Conservation (phyloP, 2,888 invertebrate genomes). For the Neoitamus cyanurus region DNA sequence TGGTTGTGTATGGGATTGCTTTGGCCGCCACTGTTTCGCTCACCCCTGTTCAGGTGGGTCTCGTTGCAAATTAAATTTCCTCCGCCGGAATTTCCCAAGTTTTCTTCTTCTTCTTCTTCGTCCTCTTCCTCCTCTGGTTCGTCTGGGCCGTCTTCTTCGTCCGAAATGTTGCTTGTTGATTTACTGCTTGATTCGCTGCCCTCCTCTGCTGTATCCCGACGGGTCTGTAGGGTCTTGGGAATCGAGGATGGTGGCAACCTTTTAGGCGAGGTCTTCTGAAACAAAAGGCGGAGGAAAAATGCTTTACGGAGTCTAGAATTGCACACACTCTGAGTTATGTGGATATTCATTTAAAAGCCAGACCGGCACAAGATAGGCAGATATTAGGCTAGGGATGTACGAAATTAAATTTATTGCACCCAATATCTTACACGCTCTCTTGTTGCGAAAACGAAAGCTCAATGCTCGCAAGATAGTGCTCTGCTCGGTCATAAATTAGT, state of each 20-base stretch:
- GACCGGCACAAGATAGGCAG: background rate
- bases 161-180: background rate
- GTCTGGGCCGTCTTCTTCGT: slow-evolving; percentile 7
- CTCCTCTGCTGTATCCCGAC: slow-evolving; percentile 17
- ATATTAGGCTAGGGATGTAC: slow-evolving; percentile 29
- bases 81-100: background rate
- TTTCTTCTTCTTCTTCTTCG: slow-evolving; percentile 19
- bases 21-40: background rate
- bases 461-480: background rate
- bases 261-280: slow-evolving; percentile 40
- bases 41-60: background rate
- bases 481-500: background rate
- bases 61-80: slow-evolving; percentile 41
- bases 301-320: background rate
- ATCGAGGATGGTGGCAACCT: background rate
- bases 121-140: slow-evolving; percentile 28
- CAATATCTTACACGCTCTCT: slow-evolving; percentile 39
- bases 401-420: slow-evolving; percentile 48
- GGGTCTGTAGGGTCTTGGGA: background rate
- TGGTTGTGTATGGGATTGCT: background rate
- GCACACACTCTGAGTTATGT: slow-evolving; percentile 9
- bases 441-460: background rate
- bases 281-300: background rate
- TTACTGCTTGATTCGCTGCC: slow-evolving; percentile 6
- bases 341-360: background rate